Evolutionary conservation across 2,888 invertebrate species (phyloP), one percentile per base, ranked within the genome.

Genomic region (Zaprionus bogoriensis): DNA sequence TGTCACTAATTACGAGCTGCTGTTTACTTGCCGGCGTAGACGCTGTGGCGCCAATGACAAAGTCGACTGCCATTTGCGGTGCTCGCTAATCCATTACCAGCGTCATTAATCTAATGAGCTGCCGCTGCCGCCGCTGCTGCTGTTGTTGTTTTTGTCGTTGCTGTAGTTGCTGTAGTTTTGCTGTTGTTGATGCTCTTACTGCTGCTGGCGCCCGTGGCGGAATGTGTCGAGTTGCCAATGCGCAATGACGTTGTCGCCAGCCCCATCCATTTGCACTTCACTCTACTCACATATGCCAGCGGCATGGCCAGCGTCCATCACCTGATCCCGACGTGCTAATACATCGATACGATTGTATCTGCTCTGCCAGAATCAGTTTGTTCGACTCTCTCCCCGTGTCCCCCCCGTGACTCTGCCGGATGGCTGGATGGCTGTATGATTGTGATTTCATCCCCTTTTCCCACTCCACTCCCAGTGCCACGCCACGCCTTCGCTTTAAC

Each of bases 61-160:
- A 67, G 77, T 72, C 79, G 50, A 62, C 64, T 54, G 66, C 72
- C 65, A 61, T 52, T 63, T 74, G 72, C 68, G 72, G 65, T 65
- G 76, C 66, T 66, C 77, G 75, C 71, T 85, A 84, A 87, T 84
- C 84, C 87, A 84, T 84, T 84, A 84, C 85, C 80, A 79, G 64
- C 58, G 83, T 86, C 83, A 84, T 84, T 84, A 84, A 84, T 84
- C 87, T 84, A 84, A 84, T 87, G 82, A 87, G 82, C 75, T 79
- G 72, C 39, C 65, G 52, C 39, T 62, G 66, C 23, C 60, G 65
- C 19, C 52, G 38, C 20, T 47, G 51, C 4, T 47, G 28, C 10
- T 48, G 22, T 12, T 64, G 32, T 7, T 52, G 27, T n/a, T 45
- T 2, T 7, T 53, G 47, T 6, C 41, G 22, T 17, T 74, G 54